Evolutionary conservation across 2,888 invertebrate species (phyloP).

Genomic region (Spialia ferax): DNA sequence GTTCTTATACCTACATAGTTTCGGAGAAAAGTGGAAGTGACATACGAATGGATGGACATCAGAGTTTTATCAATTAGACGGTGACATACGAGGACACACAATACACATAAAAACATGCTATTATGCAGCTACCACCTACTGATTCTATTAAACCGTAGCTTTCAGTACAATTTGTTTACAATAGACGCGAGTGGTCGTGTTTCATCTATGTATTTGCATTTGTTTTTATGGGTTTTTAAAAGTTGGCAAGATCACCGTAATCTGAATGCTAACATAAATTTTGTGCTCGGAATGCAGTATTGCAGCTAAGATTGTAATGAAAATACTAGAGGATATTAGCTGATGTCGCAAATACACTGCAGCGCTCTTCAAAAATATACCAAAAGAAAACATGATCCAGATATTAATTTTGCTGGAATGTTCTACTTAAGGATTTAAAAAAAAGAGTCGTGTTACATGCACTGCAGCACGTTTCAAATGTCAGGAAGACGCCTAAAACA

Average conservation of each 20-base stretch:
- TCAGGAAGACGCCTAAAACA: too few relatives aligned
- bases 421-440: too few relatives aligned
- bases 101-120: too few relatives aligned
- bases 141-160: conserved; percentile 9
- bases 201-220: too few relatives aligned
- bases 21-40: too few relatives aligned
- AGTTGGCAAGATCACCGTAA: conserved; percentile 17
- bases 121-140: too few relatives aligned
- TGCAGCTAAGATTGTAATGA: background rate
- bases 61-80: background rate
- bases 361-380: background rate
- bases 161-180: conserved; percentile 6
- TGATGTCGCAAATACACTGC: background rate
- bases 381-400: background rate
- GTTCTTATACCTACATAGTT: too few relatives aligned
- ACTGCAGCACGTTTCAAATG: too few relatives aligned
- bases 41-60: too few relatives aligned
- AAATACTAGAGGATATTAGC: background rate
- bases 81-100: too few relatives aligned
- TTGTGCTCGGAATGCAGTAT: conserved; percentile 19
- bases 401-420: too few relatives aligned
- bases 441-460: too few relatives aligned
- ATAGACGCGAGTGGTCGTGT: conserved; percentile 6
- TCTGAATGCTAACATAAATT: background rate
- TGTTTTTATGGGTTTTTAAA: conserved; percentile 12